Percentiles rank a stretch among this genome's conserved stretches.
phyloP scores from a whole-genome alignment of 1,140 invertebrate species.

The Pissodes strobi region DNA sequence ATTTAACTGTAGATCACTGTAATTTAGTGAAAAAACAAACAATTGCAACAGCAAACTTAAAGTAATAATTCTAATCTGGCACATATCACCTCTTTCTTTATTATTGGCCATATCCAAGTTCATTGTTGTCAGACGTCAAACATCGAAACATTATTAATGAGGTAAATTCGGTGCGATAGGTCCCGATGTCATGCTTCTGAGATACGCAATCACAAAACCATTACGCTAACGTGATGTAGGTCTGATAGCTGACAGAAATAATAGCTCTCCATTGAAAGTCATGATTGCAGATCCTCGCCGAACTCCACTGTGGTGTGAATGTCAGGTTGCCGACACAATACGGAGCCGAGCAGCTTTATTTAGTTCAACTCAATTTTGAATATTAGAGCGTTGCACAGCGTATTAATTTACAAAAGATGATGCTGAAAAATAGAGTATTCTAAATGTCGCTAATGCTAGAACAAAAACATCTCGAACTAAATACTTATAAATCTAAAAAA shows the following conservation, averaged over 20 bases:
- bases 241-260: slow-evolving; percentile 17
- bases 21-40: no score
- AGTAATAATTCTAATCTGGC: no score
- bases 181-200: slow-evolving; percentile 2
- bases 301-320: not conserved
- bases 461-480: no score
- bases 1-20: no score
- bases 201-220: slow-evolving; percentile 3
- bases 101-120: no score
- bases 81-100: no score
- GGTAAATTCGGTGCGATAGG: not conserved
- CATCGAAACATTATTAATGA: slow-evolving; percentile 7
- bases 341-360: not conserved
- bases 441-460: no score
- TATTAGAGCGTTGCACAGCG: no score
- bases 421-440: no score
- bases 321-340: slow-evolving; percentile 4
- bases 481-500: no score
- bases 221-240: not conserved
- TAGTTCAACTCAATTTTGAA: not conserved
- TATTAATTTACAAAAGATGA: no score
- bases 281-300: not conserved
- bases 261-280: not conserved
- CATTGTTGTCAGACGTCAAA: not conserved
- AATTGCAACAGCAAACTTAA: no score